These are phyloP conservation scores for Hylaeus volcanicus DNA, from an alignment of 1,140 invertebrate species.

Conservation along the genomic window DNA sequence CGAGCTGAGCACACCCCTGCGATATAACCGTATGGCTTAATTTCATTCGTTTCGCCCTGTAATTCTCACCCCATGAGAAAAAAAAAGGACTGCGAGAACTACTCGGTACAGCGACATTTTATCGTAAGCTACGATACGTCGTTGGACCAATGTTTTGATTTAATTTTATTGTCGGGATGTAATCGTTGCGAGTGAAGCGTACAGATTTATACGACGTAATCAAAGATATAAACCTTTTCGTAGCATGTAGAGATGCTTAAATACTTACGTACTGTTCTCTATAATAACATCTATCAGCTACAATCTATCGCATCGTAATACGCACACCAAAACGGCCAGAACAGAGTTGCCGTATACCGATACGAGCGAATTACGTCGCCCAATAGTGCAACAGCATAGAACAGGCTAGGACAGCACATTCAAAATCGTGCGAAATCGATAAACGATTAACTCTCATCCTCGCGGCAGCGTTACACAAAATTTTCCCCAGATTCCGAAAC, in stretches of 20 bases:
- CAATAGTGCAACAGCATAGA: neutral
- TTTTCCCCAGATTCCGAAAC: neutral
- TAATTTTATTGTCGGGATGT: too few species aligned
- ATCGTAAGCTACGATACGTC: neutral
- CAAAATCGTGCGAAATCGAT: constrained; percentile 40
- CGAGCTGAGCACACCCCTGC: constrained; percentile 75
- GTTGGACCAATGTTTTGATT: neutral
- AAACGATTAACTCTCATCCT: constrained; percentile 38
- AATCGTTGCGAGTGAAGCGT: too few species aligned
- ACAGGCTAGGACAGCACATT: constrained; percentile 7
- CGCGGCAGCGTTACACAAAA: neutral
- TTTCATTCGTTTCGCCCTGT: constrained; percentile 55
- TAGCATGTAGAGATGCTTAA: too few species aligned
- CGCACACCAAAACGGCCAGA: too few species aligned
- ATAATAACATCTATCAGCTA: neutral
- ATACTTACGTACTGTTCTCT: too few species aligned
- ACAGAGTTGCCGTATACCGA: too few species aligned
- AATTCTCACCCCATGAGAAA: constrained; percentile 5
- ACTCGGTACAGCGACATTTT: neutral
- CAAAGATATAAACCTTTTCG: too few species aligned
- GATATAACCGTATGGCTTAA: constrained; percentile 77
- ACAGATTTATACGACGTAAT: too few species aligned
- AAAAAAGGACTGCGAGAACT: constrained; percentile 18
- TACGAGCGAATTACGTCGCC: neutral
- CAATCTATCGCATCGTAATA: neutral